Evolutionary conservation across 2,113 vertebrate species (phyloP).

Genomic region (Riparia riparia): DNA sequence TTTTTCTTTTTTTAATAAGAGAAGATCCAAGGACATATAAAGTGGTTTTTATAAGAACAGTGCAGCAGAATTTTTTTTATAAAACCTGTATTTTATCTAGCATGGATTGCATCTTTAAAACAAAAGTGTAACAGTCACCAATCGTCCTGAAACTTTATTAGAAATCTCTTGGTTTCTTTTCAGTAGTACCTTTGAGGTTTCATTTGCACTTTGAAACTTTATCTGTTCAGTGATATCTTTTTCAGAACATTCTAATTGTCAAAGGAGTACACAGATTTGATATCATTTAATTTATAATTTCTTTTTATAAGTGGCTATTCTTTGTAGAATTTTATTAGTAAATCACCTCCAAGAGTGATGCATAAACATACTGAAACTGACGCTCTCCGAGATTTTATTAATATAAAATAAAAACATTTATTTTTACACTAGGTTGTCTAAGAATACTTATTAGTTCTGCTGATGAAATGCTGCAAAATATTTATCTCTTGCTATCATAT

Average conservation of each 20-base stretch:
- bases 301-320: not conserved
- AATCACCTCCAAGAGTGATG: not conserved
- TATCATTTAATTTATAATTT: not conserved
- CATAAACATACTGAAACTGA: not conserved
- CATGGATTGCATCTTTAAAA: slow-evolving; percentile 4
- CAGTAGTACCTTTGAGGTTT: not conserved
- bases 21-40: not conserved
- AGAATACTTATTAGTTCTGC: not conserved
- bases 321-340: not conserved
- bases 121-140: not conserved
- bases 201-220: not conserved
- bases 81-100: slow-evolving; percentile 19
- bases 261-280: not conserved
- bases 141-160: not conserved
- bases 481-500: not conserved
- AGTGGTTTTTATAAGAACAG: not conserved
- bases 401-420: not conserved
- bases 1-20: too few species aligned
- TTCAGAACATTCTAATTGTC: not conserved
- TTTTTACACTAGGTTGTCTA: not conserved
- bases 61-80: not conserved
- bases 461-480: not conserved
- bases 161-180: slow-evolving; percentile 8
- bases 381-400: not conserved
- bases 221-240: not conserved